Evolutionary conservation across 2,888 invertebrate species (phyloP).

Genomic region (Clunio marinus): DNA sequence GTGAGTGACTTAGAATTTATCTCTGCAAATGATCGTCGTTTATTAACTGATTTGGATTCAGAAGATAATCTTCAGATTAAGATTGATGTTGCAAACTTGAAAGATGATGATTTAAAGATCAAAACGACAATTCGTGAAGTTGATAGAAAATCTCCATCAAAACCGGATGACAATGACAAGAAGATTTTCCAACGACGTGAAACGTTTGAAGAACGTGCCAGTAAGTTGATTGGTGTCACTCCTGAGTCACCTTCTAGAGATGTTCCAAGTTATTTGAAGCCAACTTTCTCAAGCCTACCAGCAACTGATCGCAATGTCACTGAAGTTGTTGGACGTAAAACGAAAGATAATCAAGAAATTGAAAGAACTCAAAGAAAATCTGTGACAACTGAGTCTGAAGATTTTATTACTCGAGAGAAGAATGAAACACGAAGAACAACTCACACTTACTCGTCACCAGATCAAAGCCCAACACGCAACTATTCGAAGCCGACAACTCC

Average conservation of each 20-base stretch:
- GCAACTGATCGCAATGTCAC: slow-evolving; percentile 20
- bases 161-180: slow-evolving; percentile 40
- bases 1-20: slow-evolving; percentile 33
- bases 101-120: slow-evolving; percentile 16
- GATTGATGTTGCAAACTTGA: slow-evolving; percentile 23
- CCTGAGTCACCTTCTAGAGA: slow-evolving; percentile 49
- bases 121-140: slow-evolving; percentile 13
- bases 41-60: slow-evolving; percentile 48
- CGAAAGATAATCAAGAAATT: slow-evolving; percentile 42
- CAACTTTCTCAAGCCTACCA: slow-evolving; percentile 22
- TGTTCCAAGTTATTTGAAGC: slow-evolving; percentile 40
- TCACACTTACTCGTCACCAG: slow-evolving; percentile 42
- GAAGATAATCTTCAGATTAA: slow-evolving; percentile 39
- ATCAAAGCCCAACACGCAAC: slow-evolving; percentile 10
- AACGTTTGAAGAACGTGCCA: slow-evolving; percentile 69
- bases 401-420: slow-evolving; percentile 27
- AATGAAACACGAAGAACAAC: background rate
- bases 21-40: slow-evolving; percentile 38
- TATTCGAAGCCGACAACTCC: background rate
- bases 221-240: slow-evolving; percentile 63
- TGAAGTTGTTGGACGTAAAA: slow-evolving; percentile 30
- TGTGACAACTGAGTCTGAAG: slow-evolving; percentile 44
- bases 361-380: slow-evolving; percentile 43
- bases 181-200: slow-evolving; percentile 57
- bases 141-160: slow-evolving; percentile 41